These are phyloP conservation scores for Drosophila ezoana DNA, from an alignment of 2,888 invertebrate genomes.

Conservation along the genomic window DNA sequence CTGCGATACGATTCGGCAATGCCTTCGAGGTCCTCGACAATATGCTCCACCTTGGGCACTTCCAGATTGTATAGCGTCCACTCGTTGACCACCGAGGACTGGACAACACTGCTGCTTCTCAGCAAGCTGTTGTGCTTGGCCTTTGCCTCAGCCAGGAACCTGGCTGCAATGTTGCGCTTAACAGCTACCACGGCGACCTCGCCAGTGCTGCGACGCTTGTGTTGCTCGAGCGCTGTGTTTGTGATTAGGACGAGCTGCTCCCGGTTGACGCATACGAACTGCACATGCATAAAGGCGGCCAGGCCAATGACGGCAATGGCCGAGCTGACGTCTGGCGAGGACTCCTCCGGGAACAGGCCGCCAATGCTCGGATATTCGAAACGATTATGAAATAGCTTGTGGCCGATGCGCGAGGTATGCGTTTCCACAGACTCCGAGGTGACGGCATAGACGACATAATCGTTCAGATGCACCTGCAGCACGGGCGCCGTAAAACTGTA, in stretches of 20 bases:
- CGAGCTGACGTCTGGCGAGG: conserved; percentile 82
- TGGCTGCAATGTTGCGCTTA: conserved; percentile 80
- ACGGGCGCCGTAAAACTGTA: conserved; percentile 91
- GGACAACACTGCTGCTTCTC: conserved; percentile 58
- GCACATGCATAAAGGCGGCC: conserved; percentile 83
- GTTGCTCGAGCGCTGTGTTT: conserved; percentile 72
- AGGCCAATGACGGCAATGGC: conserved; percentile 83
- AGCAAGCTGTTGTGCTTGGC: conserved; percentile 81
- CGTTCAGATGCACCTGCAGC: conserved; percentile 88
- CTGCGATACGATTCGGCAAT: conserved; percentile 88
- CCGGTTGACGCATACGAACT: conserved; percentile 82
- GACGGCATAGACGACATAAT: conserved; percentile 89
- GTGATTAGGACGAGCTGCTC: conserved; percentile 82
- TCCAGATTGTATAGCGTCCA: conserved; percentile 91
- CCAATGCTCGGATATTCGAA: conserved; percentile 84
- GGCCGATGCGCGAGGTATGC: conserved; percentile 89
- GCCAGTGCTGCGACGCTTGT: conserved; percentile 59
- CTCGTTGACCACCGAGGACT: conserved; percentile 77
- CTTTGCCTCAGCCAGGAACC: conserved; percentile 80
- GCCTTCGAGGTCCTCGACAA: conserved; percentile 90
- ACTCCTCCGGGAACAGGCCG: conserved; percentile 82
- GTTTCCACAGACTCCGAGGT: conserved; percentile 91
- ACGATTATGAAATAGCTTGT: conserved; percentile 86
- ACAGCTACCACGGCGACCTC: conserved; percentile 58
- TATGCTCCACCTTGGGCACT: conserved; percentile 87